Percentiles rank a stretch among this genome's conserved stretches.
phyloP scores from a whole-genome alignment of 2,888 invertebrate genomes.

The Halictus ligatus region DNA sequence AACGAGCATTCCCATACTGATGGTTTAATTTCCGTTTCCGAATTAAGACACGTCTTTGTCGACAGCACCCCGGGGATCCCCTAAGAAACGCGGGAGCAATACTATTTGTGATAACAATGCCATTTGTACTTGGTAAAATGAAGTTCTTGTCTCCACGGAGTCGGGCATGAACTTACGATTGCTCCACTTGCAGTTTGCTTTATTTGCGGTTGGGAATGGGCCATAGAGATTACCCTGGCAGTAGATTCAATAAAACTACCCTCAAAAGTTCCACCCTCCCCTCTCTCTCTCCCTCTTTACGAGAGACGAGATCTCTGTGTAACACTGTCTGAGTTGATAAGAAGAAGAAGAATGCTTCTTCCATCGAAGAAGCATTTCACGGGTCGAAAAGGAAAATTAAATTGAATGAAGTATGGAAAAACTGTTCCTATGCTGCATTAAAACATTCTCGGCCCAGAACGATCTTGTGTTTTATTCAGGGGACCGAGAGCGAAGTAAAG shows the following conservation, averaged over 20 bases:
- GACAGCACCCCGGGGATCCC: neutral
- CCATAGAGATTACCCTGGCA: slow-evolving; percentile 12
- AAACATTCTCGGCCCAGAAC: neutral
- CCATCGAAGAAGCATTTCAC: slow-evolving; percentile 4
- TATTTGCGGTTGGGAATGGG: slow-evolving; percentile 13
- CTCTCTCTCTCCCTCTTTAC: no score
- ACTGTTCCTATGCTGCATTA: neutral
- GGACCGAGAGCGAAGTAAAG: neutral
- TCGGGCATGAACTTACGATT: slow-evolving; percentile 15
- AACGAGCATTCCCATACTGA: neutral
- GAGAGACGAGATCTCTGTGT: neutral
- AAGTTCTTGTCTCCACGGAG: slow-evolving; percentile 14
- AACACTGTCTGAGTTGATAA: neutral
- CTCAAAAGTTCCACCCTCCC: neutral
- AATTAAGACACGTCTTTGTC: neutral
- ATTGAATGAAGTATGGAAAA: neutral
- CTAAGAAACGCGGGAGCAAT: slow-evolving; percentile 21
- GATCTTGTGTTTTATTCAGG: neutral
- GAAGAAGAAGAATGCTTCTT: neutral
- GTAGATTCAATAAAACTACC: slow-evolving; percentile 17
- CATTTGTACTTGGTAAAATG: slow-evolving; percentile 1
- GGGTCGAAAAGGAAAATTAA: neutral
- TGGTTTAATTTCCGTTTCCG: neutral
- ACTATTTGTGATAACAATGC: slow-evolving; percentile 5
- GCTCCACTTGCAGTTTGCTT: slow-evolving; percentile 16